Percentiles rank a stretch among this genome's conserved stretches.
These are phyloP conservation scores for Laothoe populi DNA, from an alignment of 2,888 invertebrate genomes.

Conservation along the genomic window DNA sequence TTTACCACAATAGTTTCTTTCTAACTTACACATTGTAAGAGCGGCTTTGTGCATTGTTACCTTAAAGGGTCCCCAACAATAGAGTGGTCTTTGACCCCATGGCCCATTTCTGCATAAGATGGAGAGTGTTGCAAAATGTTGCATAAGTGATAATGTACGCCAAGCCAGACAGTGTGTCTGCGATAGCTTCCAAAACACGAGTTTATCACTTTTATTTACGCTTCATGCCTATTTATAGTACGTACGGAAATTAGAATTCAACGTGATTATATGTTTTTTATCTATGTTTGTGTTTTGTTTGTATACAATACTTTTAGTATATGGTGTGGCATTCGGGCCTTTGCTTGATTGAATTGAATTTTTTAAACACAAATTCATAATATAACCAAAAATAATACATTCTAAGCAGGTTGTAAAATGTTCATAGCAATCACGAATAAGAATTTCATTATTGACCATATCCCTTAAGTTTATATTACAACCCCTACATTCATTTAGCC, in stretches of 20 bases:
- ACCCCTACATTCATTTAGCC: not conserved
- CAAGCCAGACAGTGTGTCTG: slow-evolving; percentile 38
- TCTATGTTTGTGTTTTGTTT: slow-evolving; percentile 16
- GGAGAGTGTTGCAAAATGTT: slow-evolving; percentile 43
- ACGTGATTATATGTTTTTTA: slow-evolving; percentile 8
- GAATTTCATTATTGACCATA: slow-evolving; percentile 26
- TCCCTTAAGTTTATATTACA: not conserved
- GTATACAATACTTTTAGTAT: not conserved
- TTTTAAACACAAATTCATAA: too few species aligned
- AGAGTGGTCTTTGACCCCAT: slow-evolving; percentile 68
- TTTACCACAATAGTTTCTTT: slow-evolving; percentile 27
- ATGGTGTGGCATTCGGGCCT: too few species aligned
- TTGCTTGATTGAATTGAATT: too few species aligned
- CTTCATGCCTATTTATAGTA: not conserved
- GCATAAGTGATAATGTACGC: slow-evolving; percentile 49
- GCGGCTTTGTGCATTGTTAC: slow-evolving; percentile 44
- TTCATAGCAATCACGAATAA: not conserved
- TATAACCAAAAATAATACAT: too few species aligned
- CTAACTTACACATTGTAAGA: slow-evolving; percentile 40
- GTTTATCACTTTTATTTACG: slow-evolving; percentile 17
- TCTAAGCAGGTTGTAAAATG: too few species aligned
- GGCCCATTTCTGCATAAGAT: slow-evolving; percentile 53
- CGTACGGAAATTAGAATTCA: slow-evolving; percentile 17
- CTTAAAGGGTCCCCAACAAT: slow-evolving; percentile 51
- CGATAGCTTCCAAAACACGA: slow-evolving; percentile 27